Conservation (phyloP, 2,113 vertebrate species). For the Setophaga kirtlandii region DNA sequence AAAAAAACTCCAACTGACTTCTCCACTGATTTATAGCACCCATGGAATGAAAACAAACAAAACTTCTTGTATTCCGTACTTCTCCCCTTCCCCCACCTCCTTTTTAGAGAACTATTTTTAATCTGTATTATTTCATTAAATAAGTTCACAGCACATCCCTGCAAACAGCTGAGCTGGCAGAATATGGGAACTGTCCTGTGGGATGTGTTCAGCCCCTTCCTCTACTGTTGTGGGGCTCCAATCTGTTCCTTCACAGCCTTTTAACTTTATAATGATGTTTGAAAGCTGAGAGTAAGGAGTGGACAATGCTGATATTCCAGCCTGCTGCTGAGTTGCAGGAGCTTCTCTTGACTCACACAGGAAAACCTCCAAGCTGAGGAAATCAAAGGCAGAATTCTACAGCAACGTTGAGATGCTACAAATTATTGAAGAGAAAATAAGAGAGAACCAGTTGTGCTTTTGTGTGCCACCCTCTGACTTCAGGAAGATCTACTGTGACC, state of each 20-base stretch:
- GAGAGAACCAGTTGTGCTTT: background rate
- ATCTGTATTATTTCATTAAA: background rate
- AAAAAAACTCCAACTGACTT: background rate
- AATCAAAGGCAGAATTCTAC: constrained; percentile 23
- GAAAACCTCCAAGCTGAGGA: background rate
- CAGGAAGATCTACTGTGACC: background rate
- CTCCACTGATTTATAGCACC: background rate
- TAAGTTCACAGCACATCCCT: background rate
- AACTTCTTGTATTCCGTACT: background rate
- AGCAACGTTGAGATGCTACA: background rate
- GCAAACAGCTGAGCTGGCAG: background rate
- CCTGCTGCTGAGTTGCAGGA: background rate
- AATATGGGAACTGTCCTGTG: background rate
- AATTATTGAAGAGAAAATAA: background rate
- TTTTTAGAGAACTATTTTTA: background rate
- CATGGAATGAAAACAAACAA: background rate
- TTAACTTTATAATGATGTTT: background rate
- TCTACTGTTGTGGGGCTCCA: background rate
- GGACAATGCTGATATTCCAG: background rate
- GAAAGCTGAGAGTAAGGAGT: background rate
- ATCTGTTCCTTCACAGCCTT: background rate
- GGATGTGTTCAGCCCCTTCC: background rate
- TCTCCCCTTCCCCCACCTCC: background rate
- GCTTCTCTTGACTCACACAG: background rate
- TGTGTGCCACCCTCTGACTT: background rate